Evolutionary conservation across 2,888 invertebrate species (phyloP), one percentile per base, ranked within the genome.

Genomic region (Yponomeuta plumbellus): DNA sequence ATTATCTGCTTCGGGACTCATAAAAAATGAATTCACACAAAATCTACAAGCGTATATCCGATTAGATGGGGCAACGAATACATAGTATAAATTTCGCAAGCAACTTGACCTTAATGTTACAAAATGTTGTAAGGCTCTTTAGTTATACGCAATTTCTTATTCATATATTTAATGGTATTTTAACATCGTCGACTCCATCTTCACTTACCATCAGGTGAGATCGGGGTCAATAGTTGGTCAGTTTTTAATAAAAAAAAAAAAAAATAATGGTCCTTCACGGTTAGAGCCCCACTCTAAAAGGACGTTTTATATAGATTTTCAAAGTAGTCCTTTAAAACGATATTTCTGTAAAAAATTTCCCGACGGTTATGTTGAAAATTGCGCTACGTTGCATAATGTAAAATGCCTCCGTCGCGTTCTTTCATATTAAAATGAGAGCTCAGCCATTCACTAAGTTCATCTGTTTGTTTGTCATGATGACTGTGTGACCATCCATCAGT

Each of bases 401-500:
- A 52, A 52, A 52, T 52, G 44, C 13, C 44, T 52, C 17, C 1
- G 58, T 23, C 23, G 6, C 11, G 22, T 23, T 23, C 22, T 22
- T 59, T 59, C 11, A 23, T 22, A 59, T 59, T 59, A 10, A 59
- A 59, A 59, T 59, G 21, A 11, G 11, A 22, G 59, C 11, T 21
- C 59, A 23, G 21, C 22, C 59, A 23, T 20, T 59, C 23, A 59
- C 22, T 17, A 17, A 52, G 17, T 17, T 52, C 59, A 5, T 22
- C 59, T 59, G 59, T 59, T 59, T 59, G 59, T 59, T 59, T 13
- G 21, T 59, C 59, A 22, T 22, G 13, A 22, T 22, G 11, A 21
- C 23, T 59, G 21, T 59, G 59, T 59, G 23, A 59, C 59, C 59
- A 59, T 59, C 59, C 59, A 59, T 59, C 59, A 21, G 44, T 59